Evolutionary conservation across 1,140 invertebrate genomes (phyloP).

Genomic region (Lanistes nyassanus): DNA sequence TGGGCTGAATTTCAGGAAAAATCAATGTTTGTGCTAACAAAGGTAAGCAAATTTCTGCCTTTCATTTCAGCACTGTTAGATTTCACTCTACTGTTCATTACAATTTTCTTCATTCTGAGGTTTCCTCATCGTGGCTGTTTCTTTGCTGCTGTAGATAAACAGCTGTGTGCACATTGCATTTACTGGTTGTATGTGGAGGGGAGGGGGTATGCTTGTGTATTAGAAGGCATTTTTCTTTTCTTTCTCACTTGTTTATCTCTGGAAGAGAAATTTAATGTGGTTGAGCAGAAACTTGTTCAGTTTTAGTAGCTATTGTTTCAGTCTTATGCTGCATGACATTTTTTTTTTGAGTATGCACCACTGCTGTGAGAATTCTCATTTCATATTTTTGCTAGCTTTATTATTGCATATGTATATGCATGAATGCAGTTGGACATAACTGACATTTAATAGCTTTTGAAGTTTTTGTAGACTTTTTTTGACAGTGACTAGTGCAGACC

Average conservation of each 20-base stretch:
- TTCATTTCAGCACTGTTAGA: slow-evolving; percentile 3
- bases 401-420: not conserved
- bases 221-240: not conserved
- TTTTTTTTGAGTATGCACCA: too few species aligned
- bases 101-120: not conserved
- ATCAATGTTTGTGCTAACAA: slow-evolving; percentile 26
- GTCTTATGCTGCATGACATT: too few species aligned
- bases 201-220: not conserved
- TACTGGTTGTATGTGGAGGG: not conserved
- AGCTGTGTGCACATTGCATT: not conserved
- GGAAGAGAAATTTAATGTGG: too few species aligned
- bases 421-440: not conserved
- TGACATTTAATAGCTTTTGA: not conserved
- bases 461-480: not conserved
- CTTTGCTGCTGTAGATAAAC: not conserved
- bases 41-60: slow-evolving; percentile 10
- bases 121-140: not conserved
- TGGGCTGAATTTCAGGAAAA: slow-evolving; percentile 28
- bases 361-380: not conserved
- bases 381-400: not conserved
- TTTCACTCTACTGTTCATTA: not conserved
- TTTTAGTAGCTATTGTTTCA: too few species aligned
- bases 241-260: too few species aligned
- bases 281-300: too few species aligned
- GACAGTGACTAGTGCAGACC: not conserved